A percentile compares a stretch with the other conserved stretches of the same genome.
Evolutionary conservation across 1,140 invertebrate species (phyloP).

Genomic region (Drosophila bocqueti): DNA sequence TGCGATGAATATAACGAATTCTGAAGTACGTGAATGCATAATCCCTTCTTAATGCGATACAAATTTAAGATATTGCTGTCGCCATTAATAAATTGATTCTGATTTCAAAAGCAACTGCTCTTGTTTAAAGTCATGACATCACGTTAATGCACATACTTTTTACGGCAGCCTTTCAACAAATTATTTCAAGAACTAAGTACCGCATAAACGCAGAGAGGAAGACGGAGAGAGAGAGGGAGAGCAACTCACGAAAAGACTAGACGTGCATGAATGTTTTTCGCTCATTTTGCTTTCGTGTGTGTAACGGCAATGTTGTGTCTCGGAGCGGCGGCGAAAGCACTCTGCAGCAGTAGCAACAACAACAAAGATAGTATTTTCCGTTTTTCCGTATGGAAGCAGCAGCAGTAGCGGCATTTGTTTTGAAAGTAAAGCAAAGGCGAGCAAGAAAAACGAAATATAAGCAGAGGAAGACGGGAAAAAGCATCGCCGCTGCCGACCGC

Average conservation of each 20-base stretch:
- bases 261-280: conserved; percentile 38
- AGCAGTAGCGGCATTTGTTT: conserved; percentile 72
- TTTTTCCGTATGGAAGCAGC: conserved; percentile 67
- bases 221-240: conserved; percentile 5
- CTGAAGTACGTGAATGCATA: too few species aligned
- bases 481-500: conserved; percentile 57
- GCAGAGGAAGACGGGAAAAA: conserved; percentile 48
- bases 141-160: too few species aligned
- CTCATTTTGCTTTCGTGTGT: conserved; percentile 74
- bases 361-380: conserved; percentile 66
- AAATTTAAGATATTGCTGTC: background rate
- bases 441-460: conserved; percentile 67
- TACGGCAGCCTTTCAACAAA: background rate
- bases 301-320: conserved; percentile 69
- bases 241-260: conserved; percentile 11
- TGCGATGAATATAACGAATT: conserved; percentile 5
- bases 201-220: conserved; percentile 18
- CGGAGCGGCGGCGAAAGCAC: conserved; percentile 58
- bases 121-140: background rate
- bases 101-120: background rate
- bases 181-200: background rate
- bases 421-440: conserved; percentile 72
- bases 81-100: background rate
- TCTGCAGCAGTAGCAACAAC: conserved; percentile 40
- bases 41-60: background rate